Conservation (phyloP, 1,140 invertebrate species). For the Mycetomoellerius zeteki region DNA sequence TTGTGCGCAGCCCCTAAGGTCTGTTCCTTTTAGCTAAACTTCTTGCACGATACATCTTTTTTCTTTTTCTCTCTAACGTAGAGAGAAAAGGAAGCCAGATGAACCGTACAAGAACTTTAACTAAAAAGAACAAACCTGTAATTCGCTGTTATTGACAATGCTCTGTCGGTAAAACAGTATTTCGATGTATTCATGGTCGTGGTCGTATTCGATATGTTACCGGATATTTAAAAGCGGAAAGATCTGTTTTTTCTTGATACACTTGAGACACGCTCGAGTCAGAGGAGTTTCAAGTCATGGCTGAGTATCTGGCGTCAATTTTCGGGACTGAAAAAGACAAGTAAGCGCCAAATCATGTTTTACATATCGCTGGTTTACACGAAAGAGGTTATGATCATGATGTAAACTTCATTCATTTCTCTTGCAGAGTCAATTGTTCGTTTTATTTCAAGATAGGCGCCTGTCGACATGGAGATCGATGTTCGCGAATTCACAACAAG, state of each 20-base stretch:
- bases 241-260: not conserved
- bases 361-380: not conserved
- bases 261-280: not conserved
- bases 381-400: conserved; percentile 25
- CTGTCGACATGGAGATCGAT: conserved; percentile 98
- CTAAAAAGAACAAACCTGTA: too few species aligned
- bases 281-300: conserved; percentile 89
- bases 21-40: too few species aligned
- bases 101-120: too few species aligned
- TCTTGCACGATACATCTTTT: too few species aligned
- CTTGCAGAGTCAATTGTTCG: conserved; percentile 98
- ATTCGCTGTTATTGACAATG: not conserved
- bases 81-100: too few species aligned
- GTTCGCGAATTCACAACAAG: conserved; percentile 99
- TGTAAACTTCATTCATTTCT: conserved; percentile 78
- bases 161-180: not conserved
- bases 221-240: conserved; percentile 4
- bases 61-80: too few species aligned
- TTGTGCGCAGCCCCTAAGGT: too few species aligned
- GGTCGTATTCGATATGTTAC: not conserved
- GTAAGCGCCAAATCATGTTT: conserved; percentile 88
- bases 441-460: conserved; percentile 99
- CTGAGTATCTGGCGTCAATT: conserved; percentile 99
- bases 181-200: not conserved
- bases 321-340: conserved; percentile 99